Conservation (phyloP, 2,888 invertebrate species). For the Zonitis immaculata region DNA sequence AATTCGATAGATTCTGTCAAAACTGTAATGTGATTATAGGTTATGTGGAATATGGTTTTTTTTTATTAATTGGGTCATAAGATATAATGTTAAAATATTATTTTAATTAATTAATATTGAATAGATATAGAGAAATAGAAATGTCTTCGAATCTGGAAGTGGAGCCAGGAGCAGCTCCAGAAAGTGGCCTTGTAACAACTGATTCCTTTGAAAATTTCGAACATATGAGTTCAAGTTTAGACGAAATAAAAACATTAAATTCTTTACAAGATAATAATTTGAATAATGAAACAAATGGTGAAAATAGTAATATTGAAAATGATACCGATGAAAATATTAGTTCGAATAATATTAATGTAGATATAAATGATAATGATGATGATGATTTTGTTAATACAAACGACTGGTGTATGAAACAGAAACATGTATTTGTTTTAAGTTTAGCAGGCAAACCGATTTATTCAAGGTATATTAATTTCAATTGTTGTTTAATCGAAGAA, state of each 20-base stretch:
- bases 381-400: conserved; percentile 65
- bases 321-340: conserved; percentile 22
- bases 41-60: too few relatives aligned
- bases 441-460: conserved; percentile 97
- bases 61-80: too few relatives aligned
- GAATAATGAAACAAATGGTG: conserved; percentile 29
- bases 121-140: too few relatives aligned
- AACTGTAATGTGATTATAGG: too few relatives aligned
- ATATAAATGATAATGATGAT: conserved; percentile 45
- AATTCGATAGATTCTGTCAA: too few relatives aligned
- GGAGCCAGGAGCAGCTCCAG: conserved; percentile 59
- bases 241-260: conserved; percentile 55
- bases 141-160: conserved; percentile 40
- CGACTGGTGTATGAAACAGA: conserved; percentile 74
- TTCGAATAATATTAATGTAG: conserved; percentile 19
- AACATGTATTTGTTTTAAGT: conserved; percentile 92
- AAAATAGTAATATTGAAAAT: conserved; percentile 34
- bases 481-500: too few relatives aligned
- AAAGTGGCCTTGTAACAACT: conserved; percentile 66
- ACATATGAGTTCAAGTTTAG: conserved; percentile 60
- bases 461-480: conserved; percentile 57
- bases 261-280: conserved; percentile 36
- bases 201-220: conserved; percentile 69
- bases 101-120: too few relatives aligned
- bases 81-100: too few relatives aligned